These are phyloP conservation scores for Silurus meridionalis DNA, from an alignment of 2,113 vertebrate genomes.

Conservation along the genomic window DNA sequence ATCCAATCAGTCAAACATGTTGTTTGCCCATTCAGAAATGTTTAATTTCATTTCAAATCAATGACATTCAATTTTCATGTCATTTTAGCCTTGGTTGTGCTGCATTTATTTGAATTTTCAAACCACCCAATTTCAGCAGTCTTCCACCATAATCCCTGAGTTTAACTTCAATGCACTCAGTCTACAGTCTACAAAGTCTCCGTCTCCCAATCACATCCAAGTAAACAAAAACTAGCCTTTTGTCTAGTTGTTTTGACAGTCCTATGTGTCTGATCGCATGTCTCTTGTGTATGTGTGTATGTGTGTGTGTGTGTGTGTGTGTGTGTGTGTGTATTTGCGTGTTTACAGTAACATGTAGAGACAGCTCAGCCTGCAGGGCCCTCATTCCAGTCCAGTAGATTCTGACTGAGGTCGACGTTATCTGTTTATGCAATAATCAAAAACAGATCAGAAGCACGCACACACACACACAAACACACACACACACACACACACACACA, in stretches of 20 bases:
- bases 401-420: conserved; percentile 33
- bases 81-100: not conserved
- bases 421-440: conserved; percentile 40
- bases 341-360: conserved; percentile 33
- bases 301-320: not conserved
- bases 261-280: not conserved
- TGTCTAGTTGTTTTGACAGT: conserved; percentile 14
- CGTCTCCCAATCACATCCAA: not conserved
- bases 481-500: conserved; percentile 25
- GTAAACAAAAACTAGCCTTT: not conserved
- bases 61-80: too few relatives aligned
- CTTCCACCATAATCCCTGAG: not conserved
- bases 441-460: conserved; percentile 21
- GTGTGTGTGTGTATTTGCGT: conserved; percentile 1
- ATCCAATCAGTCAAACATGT: not conserved
- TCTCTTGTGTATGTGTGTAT: not conserved
- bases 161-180: not conserved
- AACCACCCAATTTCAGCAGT: not conserved
- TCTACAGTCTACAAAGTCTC: too few relatives aligned
- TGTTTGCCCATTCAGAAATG: not conserved
- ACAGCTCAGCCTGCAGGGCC: conserved; percentile 36
- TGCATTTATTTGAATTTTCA: not conserved
- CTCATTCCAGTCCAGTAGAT: conserved; percentile 27
- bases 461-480: not conserved
- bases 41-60: not conserved